Evolutionary conservation across 2,113 vertebrate species (phyloP).

Genomic region (Chauna torquata): DNA sequence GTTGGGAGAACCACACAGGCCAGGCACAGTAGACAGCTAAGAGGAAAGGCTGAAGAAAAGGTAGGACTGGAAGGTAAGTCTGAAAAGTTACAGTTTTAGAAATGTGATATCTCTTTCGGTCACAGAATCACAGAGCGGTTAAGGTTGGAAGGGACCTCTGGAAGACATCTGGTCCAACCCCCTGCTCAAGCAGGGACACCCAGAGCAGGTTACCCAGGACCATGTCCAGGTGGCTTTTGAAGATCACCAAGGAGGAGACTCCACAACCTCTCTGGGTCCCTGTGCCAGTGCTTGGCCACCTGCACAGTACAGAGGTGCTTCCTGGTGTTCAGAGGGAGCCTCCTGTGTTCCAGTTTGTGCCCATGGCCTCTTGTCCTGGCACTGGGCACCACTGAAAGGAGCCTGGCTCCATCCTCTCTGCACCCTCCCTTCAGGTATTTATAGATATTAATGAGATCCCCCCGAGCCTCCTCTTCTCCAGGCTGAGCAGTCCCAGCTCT

Average conservation of each 20-base stretch:
- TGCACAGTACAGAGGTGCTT: not conserved
- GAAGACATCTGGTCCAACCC: not conserved
- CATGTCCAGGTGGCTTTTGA: not conserved
- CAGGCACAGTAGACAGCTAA: not conserved
- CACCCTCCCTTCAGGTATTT: not conserved
- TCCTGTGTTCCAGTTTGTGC: not conserved
- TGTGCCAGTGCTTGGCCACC: not conserved
- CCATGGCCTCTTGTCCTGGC: not conserved
- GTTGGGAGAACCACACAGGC: not conserved
- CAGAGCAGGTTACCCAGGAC: not conserved
- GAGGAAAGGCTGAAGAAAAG: not conserved
- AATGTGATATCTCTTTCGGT: not conserved
- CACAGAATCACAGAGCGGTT: not conserved
- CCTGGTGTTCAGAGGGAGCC: not conserved
- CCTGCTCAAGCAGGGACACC: not conserved
- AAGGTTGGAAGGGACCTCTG: not conserved
- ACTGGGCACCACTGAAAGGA: not conserved
- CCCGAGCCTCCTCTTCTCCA: not conserved
- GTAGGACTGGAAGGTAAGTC: not conserved
- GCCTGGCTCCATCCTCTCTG: not conserved
- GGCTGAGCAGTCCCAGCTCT: not conserved
- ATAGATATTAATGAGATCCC: not conserved
- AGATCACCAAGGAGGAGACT: not conserved
- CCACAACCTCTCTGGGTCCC: not conserved
- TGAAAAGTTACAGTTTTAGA: not conserved